Percentiles rank a stretch among this genome's conserved stretches.
Conservation (phyloP, 1,140 invertebrate species). For the Drosophila pandora region DNA sequence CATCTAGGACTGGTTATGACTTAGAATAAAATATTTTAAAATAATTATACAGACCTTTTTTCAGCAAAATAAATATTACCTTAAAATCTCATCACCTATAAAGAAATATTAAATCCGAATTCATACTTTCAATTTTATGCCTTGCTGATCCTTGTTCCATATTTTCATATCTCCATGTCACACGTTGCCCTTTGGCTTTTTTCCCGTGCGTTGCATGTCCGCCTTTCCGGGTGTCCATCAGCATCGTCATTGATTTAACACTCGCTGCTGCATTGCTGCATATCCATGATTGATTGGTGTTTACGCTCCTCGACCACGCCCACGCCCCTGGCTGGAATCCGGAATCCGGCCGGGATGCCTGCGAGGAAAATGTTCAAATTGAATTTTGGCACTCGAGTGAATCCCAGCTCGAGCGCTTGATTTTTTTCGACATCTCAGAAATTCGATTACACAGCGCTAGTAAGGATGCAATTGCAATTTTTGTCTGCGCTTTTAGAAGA, state of each 20-base stretch:
- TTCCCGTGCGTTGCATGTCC: neutral
- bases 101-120: neutral
- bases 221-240: neutral
- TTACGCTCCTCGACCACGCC: conserved; percentile 45
- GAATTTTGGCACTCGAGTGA: conserved; percentile 34
- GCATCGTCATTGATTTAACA: conserved; percentile 11
- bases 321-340: conserved; percentile 10
- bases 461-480: conserved; percentile 28
- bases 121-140: neutral
- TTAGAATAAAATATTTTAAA: too few species aligned
- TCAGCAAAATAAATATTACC: too few species aligned
- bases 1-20: too few species aligned
- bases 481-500: conserved; percentile 3
- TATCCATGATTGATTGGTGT: conserved; percentile 70
- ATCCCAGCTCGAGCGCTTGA: conserved; percentile 9
- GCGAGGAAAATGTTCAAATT: conserved; percentile 29
- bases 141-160: neutral
- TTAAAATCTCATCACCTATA: too few species aligned
- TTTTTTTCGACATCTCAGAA: conserved; percentile 28
- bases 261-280: conserved; percentile 10
- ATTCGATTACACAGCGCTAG: conserved; percentile 47
- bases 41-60: too few species aligned
- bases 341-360: neutral
- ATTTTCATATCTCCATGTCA: neutral
- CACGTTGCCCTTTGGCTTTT: neutral